Conservation (phyloP, 92 coral and sea anemone species). For the Epizoanthus ramosus region DNA sequence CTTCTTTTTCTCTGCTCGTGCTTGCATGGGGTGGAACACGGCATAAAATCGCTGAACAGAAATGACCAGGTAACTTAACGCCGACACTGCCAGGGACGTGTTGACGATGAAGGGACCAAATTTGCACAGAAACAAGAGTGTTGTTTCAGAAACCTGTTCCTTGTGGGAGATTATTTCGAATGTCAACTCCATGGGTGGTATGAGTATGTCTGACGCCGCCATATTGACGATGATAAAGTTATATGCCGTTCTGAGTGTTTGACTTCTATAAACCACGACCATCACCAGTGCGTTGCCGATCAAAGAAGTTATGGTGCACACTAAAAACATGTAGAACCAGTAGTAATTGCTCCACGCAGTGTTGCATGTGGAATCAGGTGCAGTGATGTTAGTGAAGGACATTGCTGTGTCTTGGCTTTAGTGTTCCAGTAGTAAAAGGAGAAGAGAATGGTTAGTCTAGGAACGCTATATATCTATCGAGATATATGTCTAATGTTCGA, state of each 20-base stretch:
- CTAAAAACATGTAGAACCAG: not conserved
- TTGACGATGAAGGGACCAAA: conserved; percentile 7
- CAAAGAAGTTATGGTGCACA: not conserved
- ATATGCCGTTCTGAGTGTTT: not conserved
- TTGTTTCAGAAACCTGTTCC: not conserved
- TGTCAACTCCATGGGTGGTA: not conserved
- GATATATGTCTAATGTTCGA: too few relatives aligned
- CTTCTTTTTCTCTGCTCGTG: conserved; percentile 4
- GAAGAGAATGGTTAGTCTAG: too few relatives aligned
- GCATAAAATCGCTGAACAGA: conserved; percentile 19
- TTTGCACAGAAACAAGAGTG: not conserved
- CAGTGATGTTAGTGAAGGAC: too few relatives aligned
- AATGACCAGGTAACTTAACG: conserved; percentile 11
- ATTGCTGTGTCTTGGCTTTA: too few relatives aligned
- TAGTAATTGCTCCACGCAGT: not conserved
- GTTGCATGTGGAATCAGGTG: not conserved
- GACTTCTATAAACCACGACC: not conserved
- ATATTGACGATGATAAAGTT: conserved; percentile 18
- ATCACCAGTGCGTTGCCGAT: conserved; percentile 1
- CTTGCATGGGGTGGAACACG: conserved; percentile 9
- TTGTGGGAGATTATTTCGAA: not conserved
- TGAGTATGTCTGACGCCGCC: conserved; percentile 25
- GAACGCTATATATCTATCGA: too few relatives aligned
- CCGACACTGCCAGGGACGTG: conserved; percentile 11
- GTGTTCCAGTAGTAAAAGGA: too few relatives aligned